Evolutionary conservation across 2,888 invertebrate species (phyloP).

Genomic region (Lingula anatina): DNA sequence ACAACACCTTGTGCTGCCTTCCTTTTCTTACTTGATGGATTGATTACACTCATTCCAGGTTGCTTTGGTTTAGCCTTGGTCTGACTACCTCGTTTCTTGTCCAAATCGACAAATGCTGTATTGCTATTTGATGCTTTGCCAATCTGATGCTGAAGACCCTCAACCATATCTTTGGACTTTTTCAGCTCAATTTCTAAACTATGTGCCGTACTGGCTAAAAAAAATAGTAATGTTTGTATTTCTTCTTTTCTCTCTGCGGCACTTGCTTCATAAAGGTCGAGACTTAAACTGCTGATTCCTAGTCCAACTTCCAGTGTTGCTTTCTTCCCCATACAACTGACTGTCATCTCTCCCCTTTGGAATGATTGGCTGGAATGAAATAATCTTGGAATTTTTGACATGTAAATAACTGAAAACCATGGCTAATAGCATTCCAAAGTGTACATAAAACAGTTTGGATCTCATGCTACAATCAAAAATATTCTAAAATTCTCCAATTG

Average conservation of each 20-base stretch:
- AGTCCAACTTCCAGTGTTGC: constrained; percentile 32
- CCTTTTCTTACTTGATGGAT: constrained; percentile 41
- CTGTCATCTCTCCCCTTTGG: constrained; percentile 25
- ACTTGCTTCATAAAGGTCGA: constrained; percentile 40
- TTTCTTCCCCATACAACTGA: constrained; percentile 29
- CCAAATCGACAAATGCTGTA: constrained; percentile 23
- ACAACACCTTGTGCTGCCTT: constrained; percentile 42
- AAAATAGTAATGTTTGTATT: constrained; percentile 32
- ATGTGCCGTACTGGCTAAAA: constrained; percentile 27
- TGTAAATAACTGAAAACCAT: too few relatives aligned
- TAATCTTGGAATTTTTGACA: too few relatives aligned
- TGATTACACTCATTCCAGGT: constrained; percentile 44
- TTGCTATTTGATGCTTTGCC: constrained; percentile 8
- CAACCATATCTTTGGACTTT: constrained; percentile 30
- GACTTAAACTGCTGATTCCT: constrained; percentile 20
- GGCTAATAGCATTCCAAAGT: too few relatives aligned
- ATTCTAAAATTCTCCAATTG: too few relatives aligned
- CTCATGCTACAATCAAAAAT: too few relatives aligned
- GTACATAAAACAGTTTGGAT: too few relatives aligned
- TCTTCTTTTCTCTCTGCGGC: constrained; percentile 37
- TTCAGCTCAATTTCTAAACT: constrained; percentile 24
- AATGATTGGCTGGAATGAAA: constrained; percentile 30
- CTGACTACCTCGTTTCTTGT: constrained; percentile 25
- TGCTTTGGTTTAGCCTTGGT: constrained; percentile 31
- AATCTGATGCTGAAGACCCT: constrained; percentile 24